Base-by-base conservation (phyloP, 2,113 vertebrate species). In the Leucosticte australis region DNA sequence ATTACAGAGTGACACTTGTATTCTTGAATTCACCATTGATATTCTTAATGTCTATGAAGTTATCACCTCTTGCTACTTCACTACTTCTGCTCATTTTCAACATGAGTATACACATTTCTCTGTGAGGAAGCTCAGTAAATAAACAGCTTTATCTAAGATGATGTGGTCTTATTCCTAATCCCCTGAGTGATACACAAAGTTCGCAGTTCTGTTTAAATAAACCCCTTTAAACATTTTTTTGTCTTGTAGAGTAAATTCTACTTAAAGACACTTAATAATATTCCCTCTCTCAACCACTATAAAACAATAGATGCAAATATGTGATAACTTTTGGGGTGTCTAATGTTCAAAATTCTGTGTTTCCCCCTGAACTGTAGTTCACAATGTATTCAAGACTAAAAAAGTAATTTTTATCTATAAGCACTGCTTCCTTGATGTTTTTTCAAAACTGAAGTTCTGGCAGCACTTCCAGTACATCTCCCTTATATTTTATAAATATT, bases 31-130 rank as follows among this genome's bases (percentile, higher is more conserved):
- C 49, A n/a, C 11, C 41, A 50, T 0, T 70, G 20, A 30, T 71
- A 14, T 56, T 78, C 27, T 56, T 23, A 56, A 52, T 21, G 16
- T n/a, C 60, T 53, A 7, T 24, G 9, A 79, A 79, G 24, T n/a
- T 63, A 41, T 11, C 8, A 5, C 8, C 14, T 46, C 13, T 71
- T 76, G 24, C 30, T 52, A 41, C 59, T 57, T 83, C 35, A 50
- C 15, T 55, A 12, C 3, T 70, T 79, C 12, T 83, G n/a, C 13
- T 68, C 64, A 31, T 31, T 83, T 91, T 55, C 13, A 53, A 44
- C 0, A 1, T 13, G 2, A 30, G 3, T 20, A 27, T 50, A 64
- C 13, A 9, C 6, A 57, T 76, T 69, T 60, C 4, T 30, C 24
- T 63, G 9, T 46, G 20, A 63, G 24, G 10, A 91, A 83, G 24